These are phyloP conservation scores for Lottia gigantea DNA, from an alignment of 2,888 invertebrate genomes.

Conservation along the genomic window DNA sequence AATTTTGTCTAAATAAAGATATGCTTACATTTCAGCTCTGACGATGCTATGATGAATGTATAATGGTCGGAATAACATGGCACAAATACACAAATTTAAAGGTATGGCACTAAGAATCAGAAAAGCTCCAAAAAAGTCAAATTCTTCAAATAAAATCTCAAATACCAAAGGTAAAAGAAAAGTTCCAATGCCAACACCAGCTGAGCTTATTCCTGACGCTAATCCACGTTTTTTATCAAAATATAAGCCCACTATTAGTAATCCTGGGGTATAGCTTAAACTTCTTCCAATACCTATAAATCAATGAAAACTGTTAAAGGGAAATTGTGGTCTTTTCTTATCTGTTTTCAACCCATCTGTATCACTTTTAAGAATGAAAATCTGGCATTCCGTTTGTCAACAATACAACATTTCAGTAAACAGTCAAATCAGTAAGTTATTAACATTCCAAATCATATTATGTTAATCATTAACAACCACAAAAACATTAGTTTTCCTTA, in stretches of 20 bases:
- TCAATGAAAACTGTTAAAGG: background rate
- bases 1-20: too few species aligned
- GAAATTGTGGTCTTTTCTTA: too few species aligned
- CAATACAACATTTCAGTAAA: too few species aligned
- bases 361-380: too few species aligned
- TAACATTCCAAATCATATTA: too few species aligned
- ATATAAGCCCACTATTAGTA: slow-evolving; percentile 48
- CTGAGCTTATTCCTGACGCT: slow-evolving; percentile 47
- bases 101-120: slow-evolving; percentile 41
- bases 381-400: too few species aligned
- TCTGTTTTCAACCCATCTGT: too few species aligned
- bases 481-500: too few species aligned
- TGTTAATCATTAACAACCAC: too few species aligned
- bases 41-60: slow-evolving; percentile 28
- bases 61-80: slow-evolving; percentile 46
- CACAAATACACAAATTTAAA: slow-evolving; percentile 43
- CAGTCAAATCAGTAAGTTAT: too few species aligned
- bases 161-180: slow-evolving; percentile 47
- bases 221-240: slow-evolving; percentile 51
- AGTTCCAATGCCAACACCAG: slow-evolving; percentile 54
- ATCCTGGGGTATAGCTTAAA: slow-evolving; percentile 47
- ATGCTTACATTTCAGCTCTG: slow-evolving; percentile 3
- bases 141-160: slow-evolving; percentile 41
- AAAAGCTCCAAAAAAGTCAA: slow-evolving; percentile 48
- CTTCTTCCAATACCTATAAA: slow-evolving; percentile 50